These are phyloP conservation scores for Glossophaga mutica DNA, from an alignment of 2,797 vertebrate species.

Conservation along the genomic window DNA sequence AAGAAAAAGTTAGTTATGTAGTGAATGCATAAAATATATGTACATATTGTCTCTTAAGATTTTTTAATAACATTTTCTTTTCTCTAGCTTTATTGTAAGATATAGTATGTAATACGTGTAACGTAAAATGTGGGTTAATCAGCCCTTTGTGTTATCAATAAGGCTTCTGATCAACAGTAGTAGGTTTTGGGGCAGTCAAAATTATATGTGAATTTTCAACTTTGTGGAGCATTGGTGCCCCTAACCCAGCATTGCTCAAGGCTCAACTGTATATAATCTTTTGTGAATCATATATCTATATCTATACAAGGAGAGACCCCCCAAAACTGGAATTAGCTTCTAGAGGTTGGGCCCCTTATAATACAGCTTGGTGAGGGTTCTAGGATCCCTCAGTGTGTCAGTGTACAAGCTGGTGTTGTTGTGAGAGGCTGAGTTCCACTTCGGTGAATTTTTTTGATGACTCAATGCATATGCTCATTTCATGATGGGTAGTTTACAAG, in stretches of 20 bases:
- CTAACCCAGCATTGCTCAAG: not conserved
- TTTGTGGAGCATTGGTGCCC: not conserved
- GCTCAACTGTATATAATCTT: not conserved
- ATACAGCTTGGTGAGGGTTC: too few relatives aligned
- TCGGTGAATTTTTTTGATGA: too few relatives aligned
- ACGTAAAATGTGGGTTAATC: not conserved
- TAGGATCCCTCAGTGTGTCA: too few relatives aligned
- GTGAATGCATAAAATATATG: not conserved
- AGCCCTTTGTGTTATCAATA: not conserved
- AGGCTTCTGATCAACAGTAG: not conserved
- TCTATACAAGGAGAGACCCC: not conserved
- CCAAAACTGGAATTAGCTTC: not conserved
- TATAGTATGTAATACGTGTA: not conserved
- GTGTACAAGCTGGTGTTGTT: too few relatives aligned
- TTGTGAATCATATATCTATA: not conserved
- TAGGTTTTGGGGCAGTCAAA: not conserved
- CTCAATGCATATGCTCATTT: too few relatives aligned
- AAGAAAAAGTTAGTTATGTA: not conserved
- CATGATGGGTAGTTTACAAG: too few relatives aligned
- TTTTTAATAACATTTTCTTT: not conserved
- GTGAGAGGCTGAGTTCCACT: too few relatives aligned
- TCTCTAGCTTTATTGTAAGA: not conserved
- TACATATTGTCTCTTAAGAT: not conserved
- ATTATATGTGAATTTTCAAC: not conserved
- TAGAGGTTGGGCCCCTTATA: not conserved